Conservation (phyloP, 1,140 invertebrate species). For the Macrosteles quadrilineatus region DNA sequence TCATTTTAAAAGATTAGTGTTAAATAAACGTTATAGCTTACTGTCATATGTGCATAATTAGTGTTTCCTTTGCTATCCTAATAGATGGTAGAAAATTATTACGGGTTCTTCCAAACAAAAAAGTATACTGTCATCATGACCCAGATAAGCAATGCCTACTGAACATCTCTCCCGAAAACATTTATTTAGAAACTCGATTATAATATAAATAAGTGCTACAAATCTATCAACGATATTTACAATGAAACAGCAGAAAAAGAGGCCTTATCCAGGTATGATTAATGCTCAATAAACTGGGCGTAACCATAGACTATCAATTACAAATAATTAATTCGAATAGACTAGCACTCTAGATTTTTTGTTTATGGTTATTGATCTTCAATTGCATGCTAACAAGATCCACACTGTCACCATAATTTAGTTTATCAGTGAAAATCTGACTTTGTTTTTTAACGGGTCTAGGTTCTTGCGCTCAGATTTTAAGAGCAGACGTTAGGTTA, state of each 20-base stretch:
- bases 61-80: not conserved
- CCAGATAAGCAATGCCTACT: not conserved
- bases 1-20: not conserved
- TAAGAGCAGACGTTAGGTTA: no score
- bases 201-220: no score
- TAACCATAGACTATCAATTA: not conserved
- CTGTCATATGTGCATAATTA: not conserved
- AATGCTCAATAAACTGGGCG: not conserved
- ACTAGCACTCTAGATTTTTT: not conserved
- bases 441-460: no score
- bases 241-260: constrained; percentile 6
- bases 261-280: not conserved
- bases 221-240: not conserved
- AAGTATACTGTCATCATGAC: not conserved
- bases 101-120: not conserved
- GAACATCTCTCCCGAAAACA: not conserved
- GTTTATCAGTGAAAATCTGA: not conserved
- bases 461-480: no score
- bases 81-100: not conserved
- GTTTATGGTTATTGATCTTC: not conserved
- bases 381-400: not conserved
- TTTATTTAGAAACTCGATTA: no score
- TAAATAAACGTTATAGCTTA: not conserved
- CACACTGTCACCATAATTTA: not conserved
- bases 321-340: not conserved